Evolutionary conservation across 2,797 vertebrate species (phyloP).

Genomic region (Chiroxiphia lanceolata): DNA sequence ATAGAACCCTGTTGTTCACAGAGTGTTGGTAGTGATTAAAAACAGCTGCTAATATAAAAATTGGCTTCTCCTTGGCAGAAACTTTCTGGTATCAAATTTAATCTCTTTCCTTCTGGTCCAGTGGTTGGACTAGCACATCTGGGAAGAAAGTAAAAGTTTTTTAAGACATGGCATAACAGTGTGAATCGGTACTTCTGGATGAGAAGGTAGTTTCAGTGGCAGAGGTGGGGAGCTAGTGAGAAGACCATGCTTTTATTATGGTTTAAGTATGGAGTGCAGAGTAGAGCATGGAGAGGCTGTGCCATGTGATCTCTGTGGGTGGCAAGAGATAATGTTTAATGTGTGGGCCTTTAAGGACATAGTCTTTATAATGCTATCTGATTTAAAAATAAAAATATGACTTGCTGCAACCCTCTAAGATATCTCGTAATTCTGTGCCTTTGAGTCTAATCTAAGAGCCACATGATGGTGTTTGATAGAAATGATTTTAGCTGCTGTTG

Average conservation of each 20-base stretch:
- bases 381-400: constrained; percentile 51
- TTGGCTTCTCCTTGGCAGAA: background rate
- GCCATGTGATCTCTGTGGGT: background rate
- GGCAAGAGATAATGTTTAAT: constrained; percentile 32
- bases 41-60: background rate
- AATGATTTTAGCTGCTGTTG: constrained; percentile 10
- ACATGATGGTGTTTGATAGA: background rate
- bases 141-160: constrained; percentile 41
- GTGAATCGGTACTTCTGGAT: constrained; percentile 12
- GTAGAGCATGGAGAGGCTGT: background rate
- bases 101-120: constrained; percentile 10
- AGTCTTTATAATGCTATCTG: constrained; percentile 23
- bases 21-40: constrained; percentile 8
- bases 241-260: constrained; percentile 1
- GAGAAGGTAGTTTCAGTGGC: background rate
- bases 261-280: background rate
- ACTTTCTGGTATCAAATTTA: constrained; percentile 19
- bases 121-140: background rate
- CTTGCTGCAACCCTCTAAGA: background rate
- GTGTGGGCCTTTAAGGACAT: constrained; percentile 36
- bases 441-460: background rate
- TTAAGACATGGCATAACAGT: background rate
- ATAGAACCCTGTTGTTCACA: background rate
- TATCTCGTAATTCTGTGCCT: background rate
- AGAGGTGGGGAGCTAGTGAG: background rate